These are phyloP conservation scores for Apodemia duryi DNA, from an alignment of 2,888 invertebrate species.

Conservation along the genomic window DNA sequence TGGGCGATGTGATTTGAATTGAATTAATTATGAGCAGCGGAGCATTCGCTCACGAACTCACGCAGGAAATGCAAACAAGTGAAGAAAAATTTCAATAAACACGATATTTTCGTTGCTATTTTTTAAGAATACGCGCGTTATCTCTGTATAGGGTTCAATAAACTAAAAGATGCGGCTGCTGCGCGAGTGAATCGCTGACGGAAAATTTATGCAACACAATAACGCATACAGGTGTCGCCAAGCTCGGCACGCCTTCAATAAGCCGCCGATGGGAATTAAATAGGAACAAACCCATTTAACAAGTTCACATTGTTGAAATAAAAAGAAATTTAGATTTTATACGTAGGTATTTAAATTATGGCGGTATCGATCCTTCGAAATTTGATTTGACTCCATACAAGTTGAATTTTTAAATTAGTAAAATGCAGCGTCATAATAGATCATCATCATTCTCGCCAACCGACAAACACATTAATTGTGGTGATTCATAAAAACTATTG, in stretches of 20 bases:
- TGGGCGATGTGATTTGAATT: constrained; percentile 74
- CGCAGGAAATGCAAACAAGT: constrained; percentile 61
- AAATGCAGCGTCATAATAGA: too few species aligned
- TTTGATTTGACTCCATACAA: too few species aligned
- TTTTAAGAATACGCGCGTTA: constrained; percentile 47
- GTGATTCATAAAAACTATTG: too few species aligned
- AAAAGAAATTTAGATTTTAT: too few species aligned
- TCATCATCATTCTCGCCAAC: too few species aligned
- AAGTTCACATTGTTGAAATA: constrained; percentile 7
- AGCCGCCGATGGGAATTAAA: constrained; percentile 64
- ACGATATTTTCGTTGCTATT: constrained; percentile 52
- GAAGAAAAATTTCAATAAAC: constrained; percentile 55
- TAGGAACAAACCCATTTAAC: constrained; percentile 38
- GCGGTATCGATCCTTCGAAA: too few species aligned
- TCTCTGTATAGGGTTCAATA: constrained; percentile 66
- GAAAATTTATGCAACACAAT: constrained; percentile 73
- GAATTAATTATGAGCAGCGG: constrained; percentile 67
- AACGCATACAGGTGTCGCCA: constrained; percentile 75
- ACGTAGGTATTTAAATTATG: too few species aligned
- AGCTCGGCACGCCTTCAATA: constrained; percentile 62
- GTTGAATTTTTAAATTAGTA: too few species aligned
- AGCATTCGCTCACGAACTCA: constrained; percentile 52
- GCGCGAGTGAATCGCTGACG: constrained; percentile 58
- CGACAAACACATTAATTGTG: too few species aligned
- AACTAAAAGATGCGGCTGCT: constrained; percentile 56